Evolutionary conservation across 1,140 invertebrate species (phyloP), one percentile per base, ranked within the genome.

Genomic region (Drosophila gunungcola): DNA sequence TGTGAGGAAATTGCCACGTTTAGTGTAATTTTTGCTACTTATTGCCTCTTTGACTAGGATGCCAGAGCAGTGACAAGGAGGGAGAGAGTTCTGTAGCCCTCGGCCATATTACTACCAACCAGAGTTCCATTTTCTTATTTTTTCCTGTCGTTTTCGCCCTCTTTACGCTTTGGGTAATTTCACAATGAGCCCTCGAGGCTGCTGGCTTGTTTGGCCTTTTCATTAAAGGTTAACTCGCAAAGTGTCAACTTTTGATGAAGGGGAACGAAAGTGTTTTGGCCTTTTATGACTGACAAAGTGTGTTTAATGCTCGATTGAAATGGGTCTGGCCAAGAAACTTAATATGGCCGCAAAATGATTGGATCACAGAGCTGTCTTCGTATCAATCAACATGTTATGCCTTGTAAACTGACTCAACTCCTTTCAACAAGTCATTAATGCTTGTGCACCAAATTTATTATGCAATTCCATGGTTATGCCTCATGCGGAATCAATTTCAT

Each of bases 21-120:
- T 86, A 86, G 83, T 84, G 83, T 86, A 86, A 86, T 86, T 86
- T 86, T 89, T 88, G 83, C 83, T 86, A 86, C 83, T 86, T 86
- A 86, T 89, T 86, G 83, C 83, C 79, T 69, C 70, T 83, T 73
- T 78, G 65, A 56, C 68, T 70, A 57, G 79, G 54, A 55, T 55
- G 67, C 73, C 62, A 38, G 13, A 27, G 13, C 53, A 32, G 39
- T 25, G 16, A n/a, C 39, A 46, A 43, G 70, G 48, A 36, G 51
- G 70, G 48, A 36, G 51, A 48, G 67, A 48, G 63, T 68, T 65
- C 58, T 48, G 65, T 74, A 43, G 82, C 81, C 72, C 57, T 69
- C 62, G 74, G 79, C 70, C n/a, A 54, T 65, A 60, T 36, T 51
- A 56, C 64, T 70, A 67, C 51, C 51, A 54, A 36, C 55, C 62